These are phyloP conservation scores for Synanthedon formicaeformis DNA, from an alignment of 2,888 invertebrate species.

Conservation along the genomic window DNA sequence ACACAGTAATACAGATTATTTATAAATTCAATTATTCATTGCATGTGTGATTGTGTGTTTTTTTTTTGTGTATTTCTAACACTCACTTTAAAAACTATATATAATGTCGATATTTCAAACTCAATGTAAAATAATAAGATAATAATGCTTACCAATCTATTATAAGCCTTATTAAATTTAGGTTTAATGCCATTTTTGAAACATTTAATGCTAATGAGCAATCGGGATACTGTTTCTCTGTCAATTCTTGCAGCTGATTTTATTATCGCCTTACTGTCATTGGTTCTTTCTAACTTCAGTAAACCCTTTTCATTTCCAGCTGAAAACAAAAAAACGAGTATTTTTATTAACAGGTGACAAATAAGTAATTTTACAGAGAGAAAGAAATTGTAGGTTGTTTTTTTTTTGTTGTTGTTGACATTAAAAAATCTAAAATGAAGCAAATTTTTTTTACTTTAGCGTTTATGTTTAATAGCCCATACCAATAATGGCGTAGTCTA, in stretches of 20 bases:
- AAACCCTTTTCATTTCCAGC: slow-evolving; percentile 78
- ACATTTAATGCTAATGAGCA: slow-evolving; percentile 77
- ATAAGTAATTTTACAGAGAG: no score
- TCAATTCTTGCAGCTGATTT: slow-evolving; percentile 74
- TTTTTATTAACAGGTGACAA: no score
- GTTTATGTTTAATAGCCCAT: not conserved
- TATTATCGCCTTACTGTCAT: slow-evolving; percentile 74
- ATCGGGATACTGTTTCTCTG: slow-evolving; percentile 70
- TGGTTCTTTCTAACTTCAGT: slow-evolving; percentile 72
- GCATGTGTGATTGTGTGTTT: no score
- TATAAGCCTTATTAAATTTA: slow-evolving; percentile 67
- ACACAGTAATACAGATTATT: no score
- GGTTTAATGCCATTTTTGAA: slow-evolving; percentile 68
- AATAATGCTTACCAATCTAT: slow-evolving; percentile 62
- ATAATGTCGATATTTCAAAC: no score
- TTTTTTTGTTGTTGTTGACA: no score
- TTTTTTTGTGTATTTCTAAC: no score
- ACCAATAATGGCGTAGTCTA: slow-evolving; percentile 80
- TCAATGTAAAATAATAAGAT: no score
- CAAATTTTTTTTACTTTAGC: not conserved
- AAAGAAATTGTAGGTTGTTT: not conserved
- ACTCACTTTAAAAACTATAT: no score
- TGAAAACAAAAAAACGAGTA: slow-evolving; percentile 18
- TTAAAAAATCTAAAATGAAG: not conserved
- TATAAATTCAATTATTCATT: no score